A percentile compares a stretch with the other conserved stretches of the same genome.
These are phyloP conservation scores for Sardinella longiceps DNA, from an alignment of 2,797 vertebrate species.

Conservation along the genomic window DNA sequence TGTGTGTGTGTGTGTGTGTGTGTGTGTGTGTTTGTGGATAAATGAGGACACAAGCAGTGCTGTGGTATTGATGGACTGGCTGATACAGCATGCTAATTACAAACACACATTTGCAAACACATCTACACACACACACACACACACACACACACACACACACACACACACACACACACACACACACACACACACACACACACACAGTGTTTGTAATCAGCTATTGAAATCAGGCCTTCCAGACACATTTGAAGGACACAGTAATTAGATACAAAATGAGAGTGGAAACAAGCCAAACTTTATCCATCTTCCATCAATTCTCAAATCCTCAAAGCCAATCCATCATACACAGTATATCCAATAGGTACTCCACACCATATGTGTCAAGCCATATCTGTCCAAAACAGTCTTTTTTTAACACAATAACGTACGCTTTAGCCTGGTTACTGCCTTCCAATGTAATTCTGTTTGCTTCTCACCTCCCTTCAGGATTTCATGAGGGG, in stretches of 20 bases:
- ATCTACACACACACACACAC: slow-evolving; percentile 23
- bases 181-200: slow-evolving; percentile 26
- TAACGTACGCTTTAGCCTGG: background rate
- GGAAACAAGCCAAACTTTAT: slow-evolving; percentile 8
- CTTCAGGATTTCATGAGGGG: too few relatives aligned
- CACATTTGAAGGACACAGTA: slow-evolving; percentile 42
- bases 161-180: slow-evolving; percentile 21
- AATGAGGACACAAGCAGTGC: slow-evolving; percentile 67
- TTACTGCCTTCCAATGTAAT: too few relatives aligned
- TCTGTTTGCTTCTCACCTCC: too few relatives aligned
- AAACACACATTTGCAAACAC: slow-evolving; percentile 46
- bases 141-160: slow-evolving; percentile 23
- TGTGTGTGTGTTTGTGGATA: slow-evolving; percentile 61
- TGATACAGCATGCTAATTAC: slow-evolving; percentile 70
- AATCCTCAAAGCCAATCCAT: background rate
- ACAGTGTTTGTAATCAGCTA: slow-evolving; percentile 32
- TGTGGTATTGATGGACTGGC: slow-evolving; percentile 74
- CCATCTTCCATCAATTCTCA: slow-evolving; percentile 1
- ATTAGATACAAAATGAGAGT: slow-evolving; percentile 30
- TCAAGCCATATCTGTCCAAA: background rate
- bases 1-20: background rate
- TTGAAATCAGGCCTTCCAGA: slow-evolving; percentile 7
- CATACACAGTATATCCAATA: background rate
- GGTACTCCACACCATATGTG: background rate
- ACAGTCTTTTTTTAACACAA: background rate